Base-by-base conservation (phyloP, 2,113 vertebrate genomes). In the Polyodon spathula region DNA sequence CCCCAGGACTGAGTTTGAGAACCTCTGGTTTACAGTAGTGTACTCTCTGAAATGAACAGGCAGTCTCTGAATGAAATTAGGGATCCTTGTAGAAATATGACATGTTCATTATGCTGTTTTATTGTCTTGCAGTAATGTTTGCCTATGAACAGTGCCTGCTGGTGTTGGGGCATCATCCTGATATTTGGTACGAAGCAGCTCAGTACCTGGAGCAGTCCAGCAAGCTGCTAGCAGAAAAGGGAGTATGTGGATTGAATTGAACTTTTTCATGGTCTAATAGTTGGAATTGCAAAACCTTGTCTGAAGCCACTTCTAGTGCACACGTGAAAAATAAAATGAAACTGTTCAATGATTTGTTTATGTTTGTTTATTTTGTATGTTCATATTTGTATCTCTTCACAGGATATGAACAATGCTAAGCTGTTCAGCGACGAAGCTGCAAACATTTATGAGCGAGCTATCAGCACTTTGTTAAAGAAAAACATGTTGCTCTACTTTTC, bases 401-500 rank as follows among this genome's bases (percentile, higher is more conserved):
- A 99, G 96, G 96, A 99, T 79, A 97, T 99, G 94, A 99, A 99
- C 85, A 99, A 99, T 68, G 93, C 95, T 59, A 99, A 99, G 70
- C 86, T 99, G 74, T 99, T 99, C 75, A 99, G 96, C 52, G 96
- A 99, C 44, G 96, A 99, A 82, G 96, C 96, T 53, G 96, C 95
- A 66, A 98, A 97, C 86, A 99, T 99, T 82, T 99, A 99, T 67
- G 96, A 98, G 78, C 90, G 96, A 77, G 96, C 96, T 40, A 98
- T 99, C 61, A 94, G 94, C 74, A 97, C 95, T 76, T 90, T 99
- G 74, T 78, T 99, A 62, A 97, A 95, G 81, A 98, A 99, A 81
- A 99, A 99, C 79, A 99, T 99, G 96, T 90, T 99, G 73, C 91
- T 99, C 63, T 98, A 99, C 80, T 99, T 99, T 81, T 91, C 96